Conservation (phyloP, 2,888 invertebrate genomes). For the Calameuta filiformis region DNA sequence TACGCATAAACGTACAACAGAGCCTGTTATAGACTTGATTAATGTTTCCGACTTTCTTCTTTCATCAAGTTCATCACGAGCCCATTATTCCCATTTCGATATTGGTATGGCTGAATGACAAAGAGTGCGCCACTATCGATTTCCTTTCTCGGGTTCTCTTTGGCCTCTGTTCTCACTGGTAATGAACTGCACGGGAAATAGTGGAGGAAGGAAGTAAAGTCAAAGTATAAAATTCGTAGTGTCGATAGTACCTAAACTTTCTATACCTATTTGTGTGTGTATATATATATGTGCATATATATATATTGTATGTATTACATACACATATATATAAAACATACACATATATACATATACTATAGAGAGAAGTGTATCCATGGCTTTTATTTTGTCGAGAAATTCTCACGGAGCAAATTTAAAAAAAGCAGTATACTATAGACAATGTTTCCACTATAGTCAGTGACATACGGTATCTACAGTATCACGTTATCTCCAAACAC, state of each 20-base stretch:
- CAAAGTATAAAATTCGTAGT: conserved; percentile 20
- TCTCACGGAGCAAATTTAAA: neutral
- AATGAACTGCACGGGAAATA: conserved; percentile 5
- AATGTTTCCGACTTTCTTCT: conserved; percentile 9
- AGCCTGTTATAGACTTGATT: conserved; percentile 15
- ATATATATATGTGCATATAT: no score
- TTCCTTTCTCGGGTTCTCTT: conserved; percentile 39
- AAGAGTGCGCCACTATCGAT: conserved; percentile 39
- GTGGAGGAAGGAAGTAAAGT: conserved; percentile 23
- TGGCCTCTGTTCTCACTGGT: conserved; percentile 44
- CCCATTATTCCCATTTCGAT: neutral
- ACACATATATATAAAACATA: no score
- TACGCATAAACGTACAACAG: neutral
- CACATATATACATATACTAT: no score
- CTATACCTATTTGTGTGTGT: no score
- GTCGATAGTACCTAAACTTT: neutral
- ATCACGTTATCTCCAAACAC: neutral
- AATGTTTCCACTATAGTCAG: neutral
- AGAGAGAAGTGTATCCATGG: no score
- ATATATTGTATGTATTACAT: no score
- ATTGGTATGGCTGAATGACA: conserved; percentile 22
- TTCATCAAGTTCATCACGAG: neutral
- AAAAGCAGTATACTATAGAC: neutral
- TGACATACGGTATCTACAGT: neutral
- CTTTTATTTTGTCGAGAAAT: neutral